Conservation (phyloP, 1,140 invertebrate species). For the Anoplolepis gracilipes region DNA sequence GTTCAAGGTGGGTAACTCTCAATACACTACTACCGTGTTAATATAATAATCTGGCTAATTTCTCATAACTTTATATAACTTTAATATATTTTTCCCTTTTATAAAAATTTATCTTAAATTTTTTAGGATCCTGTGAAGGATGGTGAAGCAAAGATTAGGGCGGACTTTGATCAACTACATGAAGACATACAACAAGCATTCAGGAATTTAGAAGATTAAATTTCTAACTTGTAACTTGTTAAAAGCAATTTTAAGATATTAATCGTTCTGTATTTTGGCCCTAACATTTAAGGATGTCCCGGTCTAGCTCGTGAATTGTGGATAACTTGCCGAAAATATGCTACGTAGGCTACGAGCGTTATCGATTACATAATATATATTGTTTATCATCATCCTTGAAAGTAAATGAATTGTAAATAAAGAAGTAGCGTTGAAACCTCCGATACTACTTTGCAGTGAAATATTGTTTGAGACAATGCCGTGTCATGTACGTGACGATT, state of each 20-base stretch:
- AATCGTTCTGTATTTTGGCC: slow-evolving; percentile 65
- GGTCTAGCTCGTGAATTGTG: slow-evolving; percentile 58
- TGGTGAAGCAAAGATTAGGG: slow-evolving; percentile 98
- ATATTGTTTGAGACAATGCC: slow-evolving; percentile 3
- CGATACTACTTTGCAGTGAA: not conserved
- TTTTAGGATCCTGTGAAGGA: slow-evolving; percentile 98
- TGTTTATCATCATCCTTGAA: slow-evolving; percentile 12
- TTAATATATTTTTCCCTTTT: not conserved
- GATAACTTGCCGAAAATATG: slow-evolving; percentile 28
- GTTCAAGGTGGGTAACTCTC: slow-evolving; percentile 93
- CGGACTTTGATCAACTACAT: slow-evolving; percentile 97
- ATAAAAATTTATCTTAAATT: slow-evolving; percentile 54
- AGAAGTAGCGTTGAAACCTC: not conserved
- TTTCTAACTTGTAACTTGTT: slow-evolving; percentile 51
- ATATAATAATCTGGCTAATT: not conserved
- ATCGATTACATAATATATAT: slow-evolving; percentile 32
- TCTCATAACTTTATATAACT: slow-evolving; percentile 6
- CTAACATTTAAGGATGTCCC: slow-evolving; percentile 81
- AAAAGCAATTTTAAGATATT: slow-evolving; percentile 67
- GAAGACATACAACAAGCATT: slow-evolving; percentile 99
- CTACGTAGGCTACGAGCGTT: not conserved
- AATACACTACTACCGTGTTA: not conserved
- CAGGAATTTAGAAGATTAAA: slow-evolving; percentile 99
- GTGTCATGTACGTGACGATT: slow-evolving; percentile 54
- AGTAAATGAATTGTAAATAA: slow-evolving; percentile 45